Evolutionary conservation across 2,888 invertebrate species (phyloP).

Genomic region (Ectemnius continuus): DNA sequence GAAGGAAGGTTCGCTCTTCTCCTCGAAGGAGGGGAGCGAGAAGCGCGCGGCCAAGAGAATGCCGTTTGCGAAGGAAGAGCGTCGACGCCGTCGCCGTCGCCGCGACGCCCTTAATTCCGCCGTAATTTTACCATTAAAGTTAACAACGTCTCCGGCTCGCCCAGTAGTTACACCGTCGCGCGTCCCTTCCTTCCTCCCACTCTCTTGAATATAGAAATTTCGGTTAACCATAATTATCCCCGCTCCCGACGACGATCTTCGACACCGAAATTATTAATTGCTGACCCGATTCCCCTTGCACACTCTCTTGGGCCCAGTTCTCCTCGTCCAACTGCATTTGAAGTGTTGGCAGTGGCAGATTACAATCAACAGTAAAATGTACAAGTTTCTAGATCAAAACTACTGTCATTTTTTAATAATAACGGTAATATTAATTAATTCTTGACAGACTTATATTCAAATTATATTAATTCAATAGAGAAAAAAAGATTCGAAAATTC

Average conservation of each 20-base stretch:
- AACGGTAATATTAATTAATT: too few relatives aligned
- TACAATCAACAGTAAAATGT: too few relatives aligned
- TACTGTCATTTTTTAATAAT: too few relatives aligned
- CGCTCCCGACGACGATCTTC: constrained; percentile 26
- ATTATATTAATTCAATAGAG: too few relatives aligned
- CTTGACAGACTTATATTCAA: too few relatives aligned
- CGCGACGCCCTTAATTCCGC: constrained; percentile 37
- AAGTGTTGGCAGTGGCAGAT: too few relatives aligned
- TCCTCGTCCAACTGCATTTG: too few relatives aligned
- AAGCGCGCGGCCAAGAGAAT: too few relatives aligned
- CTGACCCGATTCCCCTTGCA: constrained; percentile 23
- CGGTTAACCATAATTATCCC: constrained; percentile 49
- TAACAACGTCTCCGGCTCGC: constrained; percentile 39
- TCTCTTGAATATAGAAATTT: constrained; percentile 50
- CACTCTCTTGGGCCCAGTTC: neutral
- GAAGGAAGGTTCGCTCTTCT: too few relatives aligned
- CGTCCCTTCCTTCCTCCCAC: constrained; percentile 10
- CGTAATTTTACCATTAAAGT: constrained; percentile 55
- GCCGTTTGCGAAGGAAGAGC: constrained; percentile 21
- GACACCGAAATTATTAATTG: constrained; percentile 45
- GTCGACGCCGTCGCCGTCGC: neutral
- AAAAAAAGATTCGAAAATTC: too few relatives aligned
- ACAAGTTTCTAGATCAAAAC: too few relatives aligned
- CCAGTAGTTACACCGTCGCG: constrained; percentile 23
- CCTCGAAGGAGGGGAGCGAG: too few relatives aligned